Evolutionary conservation across 35 echinoderm and acorn worm genomes (phyloP).

Genomic region (Stichopus chloronotus): DNA sequence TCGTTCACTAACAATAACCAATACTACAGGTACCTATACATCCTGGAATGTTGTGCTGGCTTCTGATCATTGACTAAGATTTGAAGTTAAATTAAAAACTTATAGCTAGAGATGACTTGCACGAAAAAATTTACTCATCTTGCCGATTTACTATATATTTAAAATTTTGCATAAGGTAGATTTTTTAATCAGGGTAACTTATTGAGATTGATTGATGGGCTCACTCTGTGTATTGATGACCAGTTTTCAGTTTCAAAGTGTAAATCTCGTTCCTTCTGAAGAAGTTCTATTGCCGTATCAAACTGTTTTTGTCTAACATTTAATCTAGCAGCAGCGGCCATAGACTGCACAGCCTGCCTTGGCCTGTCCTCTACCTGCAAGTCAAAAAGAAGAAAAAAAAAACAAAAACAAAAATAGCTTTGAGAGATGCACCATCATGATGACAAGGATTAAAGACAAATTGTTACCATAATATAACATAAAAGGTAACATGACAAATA

Average conservation of each 20-base stretch:
- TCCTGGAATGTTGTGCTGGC: too few relatives aligned
- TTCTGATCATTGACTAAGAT: too few relatives aligned
- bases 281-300: slow-evolving; percentile 63
- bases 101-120: too few relatives aligned
- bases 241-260: slow-evolving; percentile 59
- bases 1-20: too few relatives aligned
- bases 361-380: slow-evolving; percentile 73
- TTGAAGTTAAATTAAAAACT: too few relatives aligned
- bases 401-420: not conserved
- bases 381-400: not conserved
- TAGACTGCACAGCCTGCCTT: slow-evolving; percentile 72
- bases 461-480: not conserved
- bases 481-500: not conserved
- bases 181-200: not conserved
- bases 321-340: slow-evolving; percentile 70
- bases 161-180: too few relatives aligned
- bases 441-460: not conserved
- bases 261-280: slow-evolving; percentile 74
- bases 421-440: not conserved
- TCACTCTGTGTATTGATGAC: slow-evolving; percentile 72
- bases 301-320: slow-evolving; percentile 59
- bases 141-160: too few relatives aligned
- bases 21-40: too few relatives aligned
- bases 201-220: not conserved
- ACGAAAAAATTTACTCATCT: too few relatives aligned